Base-by-base conservation (phyloP, 2,113 vertebrate species). In the Megaceryle maxima region DNA sequence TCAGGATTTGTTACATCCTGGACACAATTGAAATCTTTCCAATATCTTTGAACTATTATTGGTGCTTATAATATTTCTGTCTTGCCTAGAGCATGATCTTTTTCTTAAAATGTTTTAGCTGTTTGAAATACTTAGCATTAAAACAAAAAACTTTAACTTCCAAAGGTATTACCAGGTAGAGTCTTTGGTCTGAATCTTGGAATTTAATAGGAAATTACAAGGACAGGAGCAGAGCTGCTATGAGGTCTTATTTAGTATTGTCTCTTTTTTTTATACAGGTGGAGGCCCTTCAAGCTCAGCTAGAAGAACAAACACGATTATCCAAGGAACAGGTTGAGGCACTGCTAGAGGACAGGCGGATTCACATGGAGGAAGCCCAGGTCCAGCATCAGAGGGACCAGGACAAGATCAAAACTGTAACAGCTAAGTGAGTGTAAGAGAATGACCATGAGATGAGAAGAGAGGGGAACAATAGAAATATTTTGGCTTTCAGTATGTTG, bases 281-380 rank as follows among this genome's bases (percentile, higher is more conserved):
- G 92, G 99, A 99, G 96, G 99, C 99, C 1, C 97, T 99, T 87
- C 99, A 99, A 92, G 99, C 99, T 82, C 99, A 99, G 97, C 96
- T 99, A 96, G 99, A 98, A 89, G 99, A 99, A 88, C 99, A 99
- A 96, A 98, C 99, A 28, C 98, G 94, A 13, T 94, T 99, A 67
- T 98, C 98, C 46, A 99, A 98, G 96, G 99, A 99, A 13, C 99
- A 99, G 92, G 76, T 98, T 1, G 98, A 99, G 87, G 98, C 98
- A 9, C 97, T 99, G 5, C 90, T 99, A 59, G 99, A 99, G 86
- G 99, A 99, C 88, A 96, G 98, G 41, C 96, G 98, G 46, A 99
- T 99, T 83, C 98, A 97, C 51, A 92, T 98, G 15, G 99, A 99
- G 69, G 99, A 99, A 87, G 96, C 97, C 3, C 98, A 98, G 62